Evolutionary conservation across 2,888 invertebrate genomes (phyloP).

Genomic region (Tridacna crocea): DNA sequence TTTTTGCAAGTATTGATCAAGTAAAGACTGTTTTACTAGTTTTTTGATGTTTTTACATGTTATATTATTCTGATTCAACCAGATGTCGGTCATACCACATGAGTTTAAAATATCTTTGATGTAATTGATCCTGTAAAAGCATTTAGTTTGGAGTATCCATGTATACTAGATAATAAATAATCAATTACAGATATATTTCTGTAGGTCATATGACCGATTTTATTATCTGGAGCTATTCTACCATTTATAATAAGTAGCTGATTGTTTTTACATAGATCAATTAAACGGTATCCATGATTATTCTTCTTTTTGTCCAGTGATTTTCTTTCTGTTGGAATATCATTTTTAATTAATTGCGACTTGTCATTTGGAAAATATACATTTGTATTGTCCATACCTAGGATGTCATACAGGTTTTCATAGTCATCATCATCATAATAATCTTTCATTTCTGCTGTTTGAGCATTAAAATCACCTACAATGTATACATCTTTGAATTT

Average conservation of each 20-base stretch:
- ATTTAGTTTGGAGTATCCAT: too few species aligned
- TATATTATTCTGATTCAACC: too few species aligned
- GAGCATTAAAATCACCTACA: constrained; percentile 4
- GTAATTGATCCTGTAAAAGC: too few species aligned
- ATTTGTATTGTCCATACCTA: background rate
- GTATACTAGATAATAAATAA: constrained; percentile 8
- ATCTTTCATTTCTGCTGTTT: background rate
- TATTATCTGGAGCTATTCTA: background rate
- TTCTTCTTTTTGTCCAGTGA: constrained; percentile 23
- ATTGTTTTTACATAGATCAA: constrained; percentile 21
- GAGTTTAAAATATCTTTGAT: too few species aligned
- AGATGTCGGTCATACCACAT: too few species aligned
- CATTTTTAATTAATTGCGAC: background rate
- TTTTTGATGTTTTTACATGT: too few species aligned
- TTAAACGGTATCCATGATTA: constrained; percentile 14
- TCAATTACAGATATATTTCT: constrained; percentile 15
- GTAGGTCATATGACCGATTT: constrained; percentile 5
- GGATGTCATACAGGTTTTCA: background rate
- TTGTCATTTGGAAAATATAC: background rate
- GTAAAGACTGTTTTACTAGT: too few species aligned
- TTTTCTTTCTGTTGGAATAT: background rate
- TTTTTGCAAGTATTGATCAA: too few species aligned
- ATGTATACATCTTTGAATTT: background rate
- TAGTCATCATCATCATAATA: background rate
- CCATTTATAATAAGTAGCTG: constrained; percentile 17